Evolutionary conservation across 2,797 vertebrate species (phyloP), one percentile per base, ranked within the genome.

Genomic region (Amniataba percoides): DNA sequence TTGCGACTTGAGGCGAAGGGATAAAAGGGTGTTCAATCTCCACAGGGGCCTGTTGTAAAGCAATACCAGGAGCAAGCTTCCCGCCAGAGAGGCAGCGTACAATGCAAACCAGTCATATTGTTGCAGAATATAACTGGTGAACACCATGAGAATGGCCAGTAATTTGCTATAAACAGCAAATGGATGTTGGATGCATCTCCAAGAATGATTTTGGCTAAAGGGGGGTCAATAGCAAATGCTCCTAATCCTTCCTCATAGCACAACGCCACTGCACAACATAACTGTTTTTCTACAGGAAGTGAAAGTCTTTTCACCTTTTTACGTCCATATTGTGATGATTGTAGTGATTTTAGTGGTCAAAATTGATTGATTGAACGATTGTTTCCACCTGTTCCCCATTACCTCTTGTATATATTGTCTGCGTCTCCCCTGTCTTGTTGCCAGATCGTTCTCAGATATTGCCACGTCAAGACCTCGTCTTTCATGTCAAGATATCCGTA

Each of bases 1-100:
- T 92, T 92, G 86, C 60, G 45, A 82, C 76, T 89, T 73, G 74
- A 87, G 82, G 83, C 75, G 58, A 78, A 85, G 58, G 83, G 82
- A 83, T 81, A 77, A 90, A 90, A 77, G 77, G 81, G 77, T 79
- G 75, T 83, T 80, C 75, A 74, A 52, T 68, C 77, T 88, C 82
- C 45, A 66, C 67, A 53, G 80, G 72, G 79, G 60, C 31, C 49
- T 45, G 67, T 84, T 79, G 78, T 78, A 81, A 74, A 78, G 73
- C 72, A 72, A 77, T 65, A 75, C 55, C 25, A 39, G 71, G 36
- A 81, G 70, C 67, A 78, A 78, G 71, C 39, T 46, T 36, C 12
- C 68, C 4, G 1, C 61, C 16, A 21, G 61, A 46, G 49, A 67
- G 15, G 31, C 36, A 53, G 43, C 51, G 73, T 52, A 60, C 25